Conservation (phyloP, 2,888 invertebrate species). For the Zootermopsis nevadensis region DNA sequence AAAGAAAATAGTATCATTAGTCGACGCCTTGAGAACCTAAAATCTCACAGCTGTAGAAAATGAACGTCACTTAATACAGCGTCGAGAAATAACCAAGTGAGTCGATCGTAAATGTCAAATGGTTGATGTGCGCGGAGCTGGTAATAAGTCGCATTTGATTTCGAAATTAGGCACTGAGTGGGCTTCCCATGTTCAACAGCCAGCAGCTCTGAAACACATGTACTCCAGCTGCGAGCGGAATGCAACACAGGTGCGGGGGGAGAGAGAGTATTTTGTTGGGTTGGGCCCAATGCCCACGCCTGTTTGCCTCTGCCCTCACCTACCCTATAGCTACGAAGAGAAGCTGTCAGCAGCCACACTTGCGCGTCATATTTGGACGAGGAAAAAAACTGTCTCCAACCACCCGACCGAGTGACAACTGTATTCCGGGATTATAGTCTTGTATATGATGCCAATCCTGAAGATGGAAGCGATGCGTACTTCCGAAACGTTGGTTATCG, state of each 20-base stretch:
- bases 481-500: too few species aligned
- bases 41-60: too few species aligned
- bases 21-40: too few species aligned
- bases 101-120: too few species aligned
- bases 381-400: neutral
- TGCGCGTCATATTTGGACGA: neutral
- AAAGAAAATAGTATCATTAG: too few species aligned
- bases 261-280: constrained; percentile 33
- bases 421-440: too few species aligned
- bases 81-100: too few species aligned
- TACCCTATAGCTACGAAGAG: neutral
- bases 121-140: too few species aligned
- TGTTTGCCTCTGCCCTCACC: neutral
- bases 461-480: too few species aligned
- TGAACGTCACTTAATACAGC: too few species aligned
- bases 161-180: neutral
- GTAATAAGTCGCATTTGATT: neutral
- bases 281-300: constrained; percentile 37
- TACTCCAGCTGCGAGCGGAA: constrained; percentile 35
- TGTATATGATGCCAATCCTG: too few species aligned
- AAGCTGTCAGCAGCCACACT: neutral
- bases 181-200: constrained; percentile 10
- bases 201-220: constrained; percentile 36
- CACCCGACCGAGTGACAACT: too few species aligned
- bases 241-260: constrained; percentile 32